A percentile compares a stretch with the other conserved stretches of the same genome.
These are phyloP conservation scores for Metopia argyrocephala DNA, from an alignment of 2,888 invertebrate genomes.

Conservation along the genomic window DNA sequence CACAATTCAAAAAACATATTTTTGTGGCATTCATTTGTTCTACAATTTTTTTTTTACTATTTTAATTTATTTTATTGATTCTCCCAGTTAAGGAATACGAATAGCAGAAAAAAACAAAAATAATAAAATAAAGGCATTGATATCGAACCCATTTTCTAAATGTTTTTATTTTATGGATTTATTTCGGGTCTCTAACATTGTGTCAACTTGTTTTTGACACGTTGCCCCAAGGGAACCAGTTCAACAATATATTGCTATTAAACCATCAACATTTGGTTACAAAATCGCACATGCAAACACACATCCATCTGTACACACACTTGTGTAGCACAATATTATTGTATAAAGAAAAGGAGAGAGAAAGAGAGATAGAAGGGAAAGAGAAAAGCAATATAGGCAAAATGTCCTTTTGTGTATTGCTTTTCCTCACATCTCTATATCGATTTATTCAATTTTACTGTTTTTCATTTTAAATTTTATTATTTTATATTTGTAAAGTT, in stretches of 20 bases:
- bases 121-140: neutral
- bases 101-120: conserved; percentile 27
- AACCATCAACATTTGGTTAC: conserved; percentile 13
- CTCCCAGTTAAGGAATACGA: neutral
- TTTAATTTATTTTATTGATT: conserved; percentile 50
- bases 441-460: conserved; percentile 59
- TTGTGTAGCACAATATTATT: neutral
- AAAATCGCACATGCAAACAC: neutral
- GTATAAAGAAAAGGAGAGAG: conserved; percentile 2
- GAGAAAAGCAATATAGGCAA: neutral
- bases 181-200: conserved; percentile 54
- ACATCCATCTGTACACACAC: conserved; percentile 15
- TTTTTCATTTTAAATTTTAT: conserved; percentile 39
- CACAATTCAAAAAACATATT: no score
- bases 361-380: neutral
- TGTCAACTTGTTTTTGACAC: conserved; percentile 62
- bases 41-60: conserved; percentile 22
- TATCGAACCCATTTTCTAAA: conserved; percentile 6
- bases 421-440: conserved; percentile 37
- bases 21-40: neutral
- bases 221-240: conserved; percentile 56
- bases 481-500: conserved; percentile 52
- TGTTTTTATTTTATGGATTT: conserved; percentile 33
- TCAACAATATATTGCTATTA: conserved; percentile 57
- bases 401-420: conserved; percentile 8